Evolutionary conservation across 2,113 vertebrate species (phyloP), one percentile per base, ranked within the genome.

Genomic region (Psettodes erumei): DNA sequence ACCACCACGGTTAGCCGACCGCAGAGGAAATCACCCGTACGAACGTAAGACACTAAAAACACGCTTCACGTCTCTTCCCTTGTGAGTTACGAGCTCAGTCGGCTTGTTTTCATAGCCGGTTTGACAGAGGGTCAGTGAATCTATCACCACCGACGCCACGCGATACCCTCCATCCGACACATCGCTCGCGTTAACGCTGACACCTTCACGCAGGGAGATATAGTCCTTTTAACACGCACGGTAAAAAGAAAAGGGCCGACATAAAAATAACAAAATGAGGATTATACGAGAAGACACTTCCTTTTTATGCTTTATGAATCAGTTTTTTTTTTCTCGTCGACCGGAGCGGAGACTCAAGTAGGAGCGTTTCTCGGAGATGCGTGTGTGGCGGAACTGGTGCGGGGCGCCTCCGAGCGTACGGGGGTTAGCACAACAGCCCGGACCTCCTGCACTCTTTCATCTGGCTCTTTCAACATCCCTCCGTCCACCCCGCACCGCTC

Each of bases 391-490:
- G 79, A 82, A 77, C 85, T 88, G 30, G 66, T 48, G 59, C 54
- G 38, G 75, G 71, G 74, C 75, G 71, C 53, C 71, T 79, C 70
- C 0, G 62, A 79, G 63, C 40, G 67, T 70, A 32, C 63, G 16
- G 60, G 62, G 87, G 87, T 91, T 90, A 89, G 82, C 65, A 78
- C 83, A 91, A 91, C 89, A 89, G 67, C 77, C 25, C 72, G 66
- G 76, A 87, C 87, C 82, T 88, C 82, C 81, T 88, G 84, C 56
- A 85, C 67, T 60, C 82, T 88, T 86, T 89, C 87, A 91, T 90
- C 80, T 88, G 65, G 37, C 66, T 78, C 56, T 75, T 88, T 77
- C 80, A 87, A 89, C 83, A 77, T 75, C 76, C 62, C 63, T 79
- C 83, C 33, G 28, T 77, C 73, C 63, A 54, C 68, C 79, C 77